Evolutionary conservation across 2,797 vertebrate genomes (phyloP).

Genomic region (Onychomys arenicola): DNA sequence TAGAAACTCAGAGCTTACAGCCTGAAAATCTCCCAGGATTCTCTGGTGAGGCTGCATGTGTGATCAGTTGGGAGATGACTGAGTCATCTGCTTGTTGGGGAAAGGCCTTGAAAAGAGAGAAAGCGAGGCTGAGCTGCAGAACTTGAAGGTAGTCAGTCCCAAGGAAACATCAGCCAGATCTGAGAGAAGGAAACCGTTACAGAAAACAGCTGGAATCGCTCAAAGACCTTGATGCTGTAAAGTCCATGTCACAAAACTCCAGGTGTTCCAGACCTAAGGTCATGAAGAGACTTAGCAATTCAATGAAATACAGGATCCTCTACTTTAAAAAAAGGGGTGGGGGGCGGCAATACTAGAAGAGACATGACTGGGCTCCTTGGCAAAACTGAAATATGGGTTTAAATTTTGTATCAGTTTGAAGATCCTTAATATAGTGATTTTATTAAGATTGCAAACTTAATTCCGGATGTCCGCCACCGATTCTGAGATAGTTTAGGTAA

Average conservation of each 20-base stretch:
- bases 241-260: conserved; percentile 9
- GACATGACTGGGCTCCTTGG: neutral
- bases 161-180: neutral
- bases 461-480: neutral
- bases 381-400: conserved; percentile 8
- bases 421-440: conserved; percentile 18
- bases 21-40: neutral
- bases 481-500: conserved; percentile 12
- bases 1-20: neutral
- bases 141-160: neutral
- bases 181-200: neutral
- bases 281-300: neutral
- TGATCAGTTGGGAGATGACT: neutral
- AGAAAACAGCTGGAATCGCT: neutral
- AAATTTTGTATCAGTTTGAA: neutral
- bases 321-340: neutral
- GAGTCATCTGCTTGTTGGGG: neutral
- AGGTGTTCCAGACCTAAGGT: neutral
- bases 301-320: neutral
- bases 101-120: neutral
- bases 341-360: neutral
- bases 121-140: neutral
- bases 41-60: neutral
- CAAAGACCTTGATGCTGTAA: neutral
- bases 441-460: neutral